A percentile compares a stretch with the other conserved stretches of the same genome.
phyloP scores from a whole-genome alignment of 2,888 invertebrate species.

The Dinocampus coccinellae region DNA sequence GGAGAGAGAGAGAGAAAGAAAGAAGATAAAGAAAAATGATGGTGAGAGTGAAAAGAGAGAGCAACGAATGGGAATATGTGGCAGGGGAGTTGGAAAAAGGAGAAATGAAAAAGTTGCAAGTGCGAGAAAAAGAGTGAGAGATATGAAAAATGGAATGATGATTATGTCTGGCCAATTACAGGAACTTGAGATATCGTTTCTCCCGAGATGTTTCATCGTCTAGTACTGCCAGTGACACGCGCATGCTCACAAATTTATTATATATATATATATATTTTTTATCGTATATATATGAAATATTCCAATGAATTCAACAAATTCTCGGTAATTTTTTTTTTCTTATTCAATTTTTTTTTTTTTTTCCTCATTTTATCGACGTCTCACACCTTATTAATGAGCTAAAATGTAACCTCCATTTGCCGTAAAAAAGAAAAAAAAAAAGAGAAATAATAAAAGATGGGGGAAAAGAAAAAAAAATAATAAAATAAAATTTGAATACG shows the following conservation, averaged over 20 bases:
- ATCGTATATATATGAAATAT: background rate
- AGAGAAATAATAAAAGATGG: too few relatives aligned
- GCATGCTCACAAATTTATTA: background rate
- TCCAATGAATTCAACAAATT: background rate
- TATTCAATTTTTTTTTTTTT: too few relatives aligned
- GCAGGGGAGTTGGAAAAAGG: too few relatives aligned
- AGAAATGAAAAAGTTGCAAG: slow-evolving; percentile 28
- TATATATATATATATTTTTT: too few relatives aligned
- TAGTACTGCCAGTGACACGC: background rate
- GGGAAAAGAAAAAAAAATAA: too few relatives aligned
- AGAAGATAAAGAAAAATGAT: background rate
- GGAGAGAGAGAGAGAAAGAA: background rate
- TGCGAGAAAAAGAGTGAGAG: slow-evolving; percentile 34
- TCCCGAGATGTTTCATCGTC: slow-evolving; percentile 45
- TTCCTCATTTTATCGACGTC: background rate
- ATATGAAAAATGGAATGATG: slow-evolving; percentile 56
- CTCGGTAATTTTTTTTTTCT: too few relatives aligned
- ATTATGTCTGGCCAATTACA: slow-evolving; percentile 58
- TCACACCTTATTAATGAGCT: background rate
- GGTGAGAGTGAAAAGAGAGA: too few relatives aligned
- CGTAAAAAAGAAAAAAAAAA: background rate
- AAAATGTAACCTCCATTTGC: background rate
- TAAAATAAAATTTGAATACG: background rate
- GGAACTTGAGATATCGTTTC: slow-evolving; percentile 37
- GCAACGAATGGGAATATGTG: too few relatives aligned